Conservation (phyloP, 1,140 invertebrate genomes). For the Nylanderia fulva region DNA sequence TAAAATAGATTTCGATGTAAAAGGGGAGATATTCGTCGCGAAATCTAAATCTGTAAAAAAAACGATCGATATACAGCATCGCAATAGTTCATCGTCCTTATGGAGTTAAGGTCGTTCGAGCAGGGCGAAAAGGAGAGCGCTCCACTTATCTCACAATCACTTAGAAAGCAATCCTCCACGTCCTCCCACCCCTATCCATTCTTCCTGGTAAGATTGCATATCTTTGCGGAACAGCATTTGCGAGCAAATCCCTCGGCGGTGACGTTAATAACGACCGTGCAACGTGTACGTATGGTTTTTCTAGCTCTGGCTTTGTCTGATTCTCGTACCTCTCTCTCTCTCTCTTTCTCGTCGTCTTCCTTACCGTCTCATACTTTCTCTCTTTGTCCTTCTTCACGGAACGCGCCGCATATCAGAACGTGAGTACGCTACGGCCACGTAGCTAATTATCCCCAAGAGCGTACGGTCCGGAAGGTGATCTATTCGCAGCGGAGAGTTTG, state of each 20-base stretch:
- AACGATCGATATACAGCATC: conserved; percentile 41
- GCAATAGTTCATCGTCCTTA: conserved; percentile 60
- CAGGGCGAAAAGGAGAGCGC: conserved; percentile 66
- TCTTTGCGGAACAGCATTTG: conserved; percentile 71
- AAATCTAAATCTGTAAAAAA: conserved; percentile 5
- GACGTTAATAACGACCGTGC: conserved; percentile 78
- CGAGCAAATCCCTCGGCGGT: conserved; percentile 69
- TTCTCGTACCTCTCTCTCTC: background rate
- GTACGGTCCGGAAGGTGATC: conserved; percentile 82
- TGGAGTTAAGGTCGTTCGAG: conserved; percentile 51
- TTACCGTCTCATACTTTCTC: conserved; percentile 19
- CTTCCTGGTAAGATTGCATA: conserved; percentile 77
- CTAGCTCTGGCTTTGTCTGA: conserved; percentile 27
- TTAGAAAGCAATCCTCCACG: conserved; percentile 74
- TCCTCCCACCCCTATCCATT: conserved; percentile 23
- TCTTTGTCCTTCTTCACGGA: conserved; percentile 68
- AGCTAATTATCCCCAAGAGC: conserved; percentile 84
- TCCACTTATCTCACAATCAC: conserved; percentile 76
- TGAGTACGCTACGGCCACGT: conserved; percentile 77
- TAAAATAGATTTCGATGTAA: background rate
- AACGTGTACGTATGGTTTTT: conserved; percentile 70
- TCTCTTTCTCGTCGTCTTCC: background rate
- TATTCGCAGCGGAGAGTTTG: conserved; percentile 81
- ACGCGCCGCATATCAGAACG: conserved; percentile 75
- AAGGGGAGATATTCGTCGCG: background rate